Evolutionary conservation across 2,113 vertebrate species (phyloP).

Genomic region (Scomber scombrus): DNA sequence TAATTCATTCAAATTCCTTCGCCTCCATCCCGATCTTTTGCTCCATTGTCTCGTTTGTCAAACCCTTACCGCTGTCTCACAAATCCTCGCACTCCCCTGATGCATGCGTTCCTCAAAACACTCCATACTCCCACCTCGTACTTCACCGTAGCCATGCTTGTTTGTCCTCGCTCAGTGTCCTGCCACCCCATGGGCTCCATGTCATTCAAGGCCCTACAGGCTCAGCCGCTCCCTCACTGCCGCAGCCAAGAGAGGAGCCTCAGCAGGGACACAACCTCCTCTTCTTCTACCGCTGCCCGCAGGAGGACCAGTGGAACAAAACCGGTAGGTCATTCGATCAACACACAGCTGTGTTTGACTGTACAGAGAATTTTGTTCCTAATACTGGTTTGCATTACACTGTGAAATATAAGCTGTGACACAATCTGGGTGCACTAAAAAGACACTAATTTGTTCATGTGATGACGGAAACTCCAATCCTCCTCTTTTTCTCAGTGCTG

Average conservation of each 20-base stretch:
- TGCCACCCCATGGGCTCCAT: conserved; percentile 94
- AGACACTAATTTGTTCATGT: too few relatives aligned
- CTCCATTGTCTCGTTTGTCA: conserved; percentile 5
- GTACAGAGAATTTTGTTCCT: background rate
- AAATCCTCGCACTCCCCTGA: conserved; percentile 61
- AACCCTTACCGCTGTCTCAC: conserved; percentile 31
- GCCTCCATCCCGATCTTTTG: background rate
- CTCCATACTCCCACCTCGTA: conserved; percentile 77
- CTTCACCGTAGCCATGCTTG: conserved; percentile 91
- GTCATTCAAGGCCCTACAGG: conserved; percentile 91
- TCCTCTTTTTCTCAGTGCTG: too few relatives aligned
- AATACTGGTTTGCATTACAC: background rate
- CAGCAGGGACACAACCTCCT: conserved; percentile 83
- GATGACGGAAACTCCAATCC: too few relatives aligned
- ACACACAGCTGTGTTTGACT: too few relatives aligned
- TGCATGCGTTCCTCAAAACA: conserved; percentile 77
- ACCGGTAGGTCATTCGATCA: conserved; percentile 65
- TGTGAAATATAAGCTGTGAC: too few relatives aligned
- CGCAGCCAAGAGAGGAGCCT: conserved; percentile 89
- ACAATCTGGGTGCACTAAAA: too few relatives aligned
- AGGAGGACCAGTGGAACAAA: conserved; percentile 84
- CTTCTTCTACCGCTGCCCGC: conserved; percentile 78
- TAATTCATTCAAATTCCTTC: conserved; percentile 38
- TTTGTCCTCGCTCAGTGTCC: conserved; percentile 99
- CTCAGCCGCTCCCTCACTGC: conserved; percentile 83